Evolutionary conservation across 2,888 invertebrate species (phyloP), one percentile per base, ranked within the genome.

Genomic region (Anoplius nigerrimus): DNA sequence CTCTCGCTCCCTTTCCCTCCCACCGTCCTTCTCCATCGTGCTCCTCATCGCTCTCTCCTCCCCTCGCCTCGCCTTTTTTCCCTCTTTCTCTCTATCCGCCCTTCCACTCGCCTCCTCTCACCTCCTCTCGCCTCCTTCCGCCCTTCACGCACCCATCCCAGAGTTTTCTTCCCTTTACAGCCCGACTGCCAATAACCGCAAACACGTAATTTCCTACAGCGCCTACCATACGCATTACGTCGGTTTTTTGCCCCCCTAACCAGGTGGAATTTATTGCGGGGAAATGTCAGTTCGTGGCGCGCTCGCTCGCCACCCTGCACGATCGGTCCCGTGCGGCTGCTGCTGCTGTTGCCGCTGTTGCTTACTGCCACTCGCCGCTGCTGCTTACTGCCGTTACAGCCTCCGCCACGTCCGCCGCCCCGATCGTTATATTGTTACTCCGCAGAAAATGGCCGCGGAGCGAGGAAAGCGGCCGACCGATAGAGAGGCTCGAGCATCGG

Each of bases 131-230:
- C 61, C 52, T 20, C 61, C 58, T 62, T 66, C 54, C 56, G 54
- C 65, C 62, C 65, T 62, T 60, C 24, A 62, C 18, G 51, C 42
- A 55, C 67, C 70, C 43, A 21, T 62, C 66, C 48, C 56, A 62
- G 75, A 73, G 68, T 78, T 81, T 76, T 80, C 80, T 76, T 76
- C 65, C 76, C 76, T 82, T 82, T 79, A 81, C 80, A 79, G 78
- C 73, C 79, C 78, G 76, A 78, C 85, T 81, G 82, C 83, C 86
- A 85, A 86, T 86, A 85, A 86, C 81, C 82, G 80, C 83, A 79
- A 84, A 85, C 85, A 82, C 85, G 84, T 85, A 86, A 86, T 86
- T 86, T 83, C 77, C 84, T 83, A 72, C 83, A 83, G 79, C 80
- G 79, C 80, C 84, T 82, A 74, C 78, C 78, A 72, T 80, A 75